Conservation (phyloP, 2,888 invertebrate genomes). For the Nemapogon koenigi region DNA sequence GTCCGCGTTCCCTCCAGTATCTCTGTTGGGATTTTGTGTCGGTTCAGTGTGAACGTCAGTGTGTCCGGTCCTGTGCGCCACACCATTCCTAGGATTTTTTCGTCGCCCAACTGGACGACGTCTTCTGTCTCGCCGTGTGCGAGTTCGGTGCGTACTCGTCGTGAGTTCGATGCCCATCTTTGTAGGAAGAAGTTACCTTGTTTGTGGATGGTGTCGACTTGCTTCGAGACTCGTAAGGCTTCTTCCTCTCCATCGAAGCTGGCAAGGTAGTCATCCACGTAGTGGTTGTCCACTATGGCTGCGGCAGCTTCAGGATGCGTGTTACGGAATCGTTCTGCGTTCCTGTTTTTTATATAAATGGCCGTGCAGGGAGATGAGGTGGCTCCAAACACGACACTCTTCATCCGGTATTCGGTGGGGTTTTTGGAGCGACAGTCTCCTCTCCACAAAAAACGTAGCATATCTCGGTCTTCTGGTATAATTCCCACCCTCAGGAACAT, state of each 20-base stretch:
- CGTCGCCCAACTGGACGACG: background rate
- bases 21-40: constrained; percentile 11
- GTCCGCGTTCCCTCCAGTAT: constrained; percentile 2
- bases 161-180: background rate
- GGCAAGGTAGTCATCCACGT: constrained; percentile 14
- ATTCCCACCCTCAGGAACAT: constrained; percentile 24
- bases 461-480: constrained; percentile 18
- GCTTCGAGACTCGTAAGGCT: constrained; percentile 1
- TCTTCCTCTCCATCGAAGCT: constrained; percentile 9
- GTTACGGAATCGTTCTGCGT: constrained; percentile 11
- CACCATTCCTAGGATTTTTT: background rate
- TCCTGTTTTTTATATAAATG: constrained; percentile 14
- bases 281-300: constrained; percentile 11
- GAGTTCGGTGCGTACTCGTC: background rate
- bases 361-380: constrained; percentile 15
- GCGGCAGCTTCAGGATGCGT: constrained; percentile 8
- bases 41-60: constrained; percentile 2
- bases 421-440: constrained; percentile 8
- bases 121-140: background rate
- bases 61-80: background rate
- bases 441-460: constrained; percentile 18
- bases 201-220: constrained; percentile 1
- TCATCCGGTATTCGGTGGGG: constrained; percentile 16
- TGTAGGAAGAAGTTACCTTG: background rate
- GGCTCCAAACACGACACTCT: constrained; percentile 16